phyloP scores from a whole-genome alignment of 2,113 vertebrate genomes.

The Crocuta crocuta region DNA sequence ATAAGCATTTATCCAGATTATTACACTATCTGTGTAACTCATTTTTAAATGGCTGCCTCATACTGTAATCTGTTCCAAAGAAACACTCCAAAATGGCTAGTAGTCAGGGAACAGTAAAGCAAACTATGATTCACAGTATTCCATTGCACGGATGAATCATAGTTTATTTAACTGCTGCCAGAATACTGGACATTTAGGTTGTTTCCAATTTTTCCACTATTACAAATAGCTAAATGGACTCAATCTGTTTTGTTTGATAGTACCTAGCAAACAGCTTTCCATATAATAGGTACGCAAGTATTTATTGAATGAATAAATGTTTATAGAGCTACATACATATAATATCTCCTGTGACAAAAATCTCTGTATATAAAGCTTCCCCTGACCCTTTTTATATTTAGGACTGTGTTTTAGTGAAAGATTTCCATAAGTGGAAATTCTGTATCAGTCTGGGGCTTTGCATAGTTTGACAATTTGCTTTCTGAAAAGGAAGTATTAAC shows the following conservation, averaged over 20 bases:
- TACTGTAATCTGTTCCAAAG: not conserved
- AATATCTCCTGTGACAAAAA: not conserved
- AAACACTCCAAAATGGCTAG: not conserved
- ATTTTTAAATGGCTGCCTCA: not conserved
- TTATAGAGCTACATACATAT: not conserved
- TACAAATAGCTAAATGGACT: not conserved
- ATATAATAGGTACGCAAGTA: not conserved
- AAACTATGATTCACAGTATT: constrained; percentile 3
- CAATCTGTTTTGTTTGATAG: not conserved
- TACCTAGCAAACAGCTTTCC: not conserved
- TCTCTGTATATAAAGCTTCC: not conserved
- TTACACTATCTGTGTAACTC: not conserved
- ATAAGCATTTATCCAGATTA: not conserved
- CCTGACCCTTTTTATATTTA: not conserved
- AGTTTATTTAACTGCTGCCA: not conserved
- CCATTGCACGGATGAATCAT: not conserved
- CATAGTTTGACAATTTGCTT: not conserved
- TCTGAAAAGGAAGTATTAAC: not conserved
- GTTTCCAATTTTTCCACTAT: constrained; percentile 48
- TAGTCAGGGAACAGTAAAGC: not conserved
- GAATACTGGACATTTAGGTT: constrained; percentile 38
- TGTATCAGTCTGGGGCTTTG: not conserved
- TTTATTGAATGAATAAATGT: not conserved
- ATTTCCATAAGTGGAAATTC: not conserved
- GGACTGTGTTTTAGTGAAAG: not conserved